These are phyloP conservation scores for Drosophila auraria DNA, from an alignment of 1,140 invertebrate genomes.

Conservation along the genomic window DNA sequence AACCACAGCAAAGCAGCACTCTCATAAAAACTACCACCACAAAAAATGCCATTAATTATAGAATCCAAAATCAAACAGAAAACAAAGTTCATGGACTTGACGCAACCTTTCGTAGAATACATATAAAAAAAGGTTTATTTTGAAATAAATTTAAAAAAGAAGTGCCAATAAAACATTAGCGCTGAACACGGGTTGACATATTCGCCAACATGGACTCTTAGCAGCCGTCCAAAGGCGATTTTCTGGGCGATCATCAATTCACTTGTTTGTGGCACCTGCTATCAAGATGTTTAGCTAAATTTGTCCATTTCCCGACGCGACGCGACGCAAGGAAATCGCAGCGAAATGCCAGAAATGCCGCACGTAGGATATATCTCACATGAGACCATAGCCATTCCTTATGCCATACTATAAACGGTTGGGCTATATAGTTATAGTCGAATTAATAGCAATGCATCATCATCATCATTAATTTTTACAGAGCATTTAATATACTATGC, in stretches of 20 bases:
- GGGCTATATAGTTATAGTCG: not conserved
- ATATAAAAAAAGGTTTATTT: not conserved
- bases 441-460: not conserved
- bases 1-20: no score
- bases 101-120: not conserved
- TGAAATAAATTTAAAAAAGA: not conserved
- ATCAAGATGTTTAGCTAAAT: conserved; percentile 59
- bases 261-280: conserved; percentile 59
- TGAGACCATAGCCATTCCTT: conserved; percentile 23
- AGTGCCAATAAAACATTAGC: not conserved
- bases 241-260: conserved; percentile 42
- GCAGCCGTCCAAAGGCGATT: conserved; percentile 15
- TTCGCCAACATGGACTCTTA: conserved; percentile 19
- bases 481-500: no score
- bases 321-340: conserved; percentile 10
- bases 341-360: conserved; percentile 53
- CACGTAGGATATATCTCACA: conserved; percentile 45
- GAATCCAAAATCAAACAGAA: not conserved
- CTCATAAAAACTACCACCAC: no score
- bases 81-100: not conserved
- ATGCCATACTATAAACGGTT: not conserved
- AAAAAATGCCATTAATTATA: not conserved
- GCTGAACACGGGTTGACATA: not conserved
- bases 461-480: no score
- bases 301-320: conserved; percentile 35